Evolutionary conservation across 2,888 invertebrate genomes (phyloP).

Genomic region (Linyphia triangularis): DNA sequence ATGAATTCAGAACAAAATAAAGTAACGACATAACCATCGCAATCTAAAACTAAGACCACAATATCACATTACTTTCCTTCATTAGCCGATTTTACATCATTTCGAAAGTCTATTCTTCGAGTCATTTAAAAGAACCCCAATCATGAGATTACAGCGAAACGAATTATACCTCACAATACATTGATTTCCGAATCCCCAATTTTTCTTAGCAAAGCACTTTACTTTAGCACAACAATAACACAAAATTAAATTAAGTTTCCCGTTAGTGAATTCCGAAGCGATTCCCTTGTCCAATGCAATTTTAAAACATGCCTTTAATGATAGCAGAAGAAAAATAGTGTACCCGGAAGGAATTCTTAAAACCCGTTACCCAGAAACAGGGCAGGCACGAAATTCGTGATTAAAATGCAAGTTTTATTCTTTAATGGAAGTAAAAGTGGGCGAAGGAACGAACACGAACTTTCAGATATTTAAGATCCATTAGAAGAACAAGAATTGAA

Average conservation of each 20-base stretch:
- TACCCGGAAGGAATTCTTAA: conserved; percentile 2
- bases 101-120: no score
- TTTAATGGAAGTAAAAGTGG: conserved; percentile 34
- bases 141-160: no score
- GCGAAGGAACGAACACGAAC: not conserved
- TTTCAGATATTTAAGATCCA: conserved; percentile 12
- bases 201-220: no score
- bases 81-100: not conserved
- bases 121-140: no score
- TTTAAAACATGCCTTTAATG: not conserved
- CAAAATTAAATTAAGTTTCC: not conserved
- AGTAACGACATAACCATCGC: no score
- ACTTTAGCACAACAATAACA: no score
- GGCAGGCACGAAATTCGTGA: conserved; percentile 53
- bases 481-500: not conserved
- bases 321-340: not conserved
- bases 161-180: no score
- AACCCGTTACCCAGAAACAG: conserved; percentile 45
- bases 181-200: no score
- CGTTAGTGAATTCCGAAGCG: not conserved
- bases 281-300: not conserved
- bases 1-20: no score
- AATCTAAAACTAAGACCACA: no score
- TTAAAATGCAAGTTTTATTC: conserved; percentile 24
- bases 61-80: no score